Evolutionary conservation across 2,888 invertebrate genomes (phyloP), one percentile per base, ranked within the genome.

Genomic region (Apomyelois bistriatella): DNA sequence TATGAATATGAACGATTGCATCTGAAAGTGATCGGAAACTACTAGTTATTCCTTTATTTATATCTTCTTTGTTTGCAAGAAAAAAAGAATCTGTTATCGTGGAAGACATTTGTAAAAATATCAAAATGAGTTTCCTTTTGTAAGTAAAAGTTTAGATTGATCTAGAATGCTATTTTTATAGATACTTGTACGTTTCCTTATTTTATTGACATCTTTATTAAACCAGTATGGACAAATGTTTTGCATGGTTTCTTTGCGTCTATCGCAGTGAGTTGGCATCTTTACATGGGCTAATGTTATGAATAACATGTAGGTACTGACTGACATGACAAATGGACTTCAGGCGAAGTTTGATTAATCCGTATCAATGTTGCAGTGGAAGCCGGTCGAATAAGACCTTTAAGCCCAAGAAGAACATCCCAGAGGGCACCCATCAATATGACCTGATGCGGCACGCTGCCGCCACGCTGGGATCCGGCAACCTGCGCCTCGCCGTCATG

Each of bases 381-480:
- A 95, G 95, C 86, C 94, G 97, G 78, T 97, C 97, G 60, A 97
- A 97, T 68, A 98, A 98, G 91, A 99, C 99, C 52, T 99, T 99
- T 84, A 99, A 99, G 85, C 99, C 99, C 60, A 99, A 99, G 91
- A 99, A 99, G 88, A 98, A 99, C 88, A 99, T 99, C 74, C 98
- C 98, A 0, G 99, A 99, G 85, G 98, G 98, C 56, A 98, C 98
- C 41, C 98, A 98, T 91, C 99, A 99, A 83, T 98, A 98, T 94
- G 99, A 99, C 87, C 91, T 99, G 82, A 98, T 99, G 98, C 97
- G 98, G 91, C 98, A 98, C 92, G 98, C 98, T n/a, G 98, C 98
- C 1, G 98, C 98, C 55, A 99, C 99, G 0, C 91, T 99, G 41
- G 99, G 99, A 54, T 99, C 98, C 46, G 99, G 99, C 17, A 99